A percentile compares a stretch with the other conserved stretches of the same genome.
Conservation (phyloP, 2,888 invertebrate species). For the Rhabditoides inermis region DNA sequence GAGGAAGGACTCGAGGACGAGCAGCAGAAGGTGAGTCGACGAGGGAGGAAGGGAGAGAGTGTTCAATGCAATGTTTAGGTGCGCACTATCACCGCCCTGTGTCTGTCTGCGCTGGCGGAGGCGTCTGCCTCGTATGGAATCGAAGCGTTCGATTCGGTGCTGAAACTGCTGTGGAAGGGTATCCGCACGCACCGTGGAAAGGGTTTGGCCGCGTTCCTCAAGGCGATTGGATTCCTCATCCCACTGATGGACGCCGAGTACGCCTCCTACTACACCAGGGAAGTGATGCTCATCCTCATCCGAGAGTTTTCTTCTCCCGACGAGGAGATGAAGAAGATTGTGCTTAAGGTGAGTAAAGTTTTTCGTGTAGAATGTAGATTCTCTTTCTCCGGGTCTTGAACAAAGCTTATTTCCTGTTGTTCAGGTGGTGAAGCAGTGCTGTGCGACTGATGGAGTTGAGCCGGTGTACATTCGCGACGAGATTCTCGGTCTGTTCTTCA, state of each 20-base stretch:
- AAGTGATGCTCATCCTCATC: conserved; percentile 96
- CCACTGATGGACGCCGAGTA: conserved; percentile 96
- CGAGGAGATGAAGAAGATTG: conserved; percentile 99
- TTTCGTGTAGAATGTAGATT: background rate
- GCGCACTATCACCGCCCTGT: conserved; percentile 93
- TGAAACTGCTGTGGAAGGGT: conserved; percentile 98
- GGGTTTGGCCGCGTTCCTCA: conserved; percentile 95
- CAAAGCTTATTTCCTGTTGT: background rate
- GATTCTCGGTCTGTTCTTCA: conserved; percentile 59
- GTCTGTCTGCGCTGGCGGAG: conserved; percentile 94
- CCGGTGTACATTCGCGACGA: conserved; percentile 98
- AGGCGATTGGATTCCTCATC: conserved; percentile 97
- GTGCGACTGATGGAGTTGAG: conserved; percentile 98
- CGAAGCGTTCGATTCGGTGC: conserved; percentile 96
- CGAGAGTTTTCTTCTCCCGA: conserved; percentile 99
- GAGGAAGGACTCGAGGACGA: conserved; percentile 96
- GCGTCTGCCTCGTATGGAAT: conserved; percentile 99
- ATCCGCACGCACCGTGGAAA: conserved; percentile 74
- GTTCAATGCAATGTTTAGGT: no score
- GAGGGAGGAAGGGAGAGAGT: no score
- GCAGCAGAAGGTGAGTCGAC: conserved; percentile 95
- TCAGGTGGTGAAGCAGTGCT: conserved; percentile 96
- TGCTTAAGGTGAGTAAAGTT: conserved; percentile 71
- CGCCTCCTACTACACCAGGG: conserved; percentile 96
- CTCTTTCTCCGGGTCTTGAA: no score